Evolutionary conservation across 2,113 vertebrate genomes (phyloP).

Genomic region (Pterocles gutturalis): DNA sequence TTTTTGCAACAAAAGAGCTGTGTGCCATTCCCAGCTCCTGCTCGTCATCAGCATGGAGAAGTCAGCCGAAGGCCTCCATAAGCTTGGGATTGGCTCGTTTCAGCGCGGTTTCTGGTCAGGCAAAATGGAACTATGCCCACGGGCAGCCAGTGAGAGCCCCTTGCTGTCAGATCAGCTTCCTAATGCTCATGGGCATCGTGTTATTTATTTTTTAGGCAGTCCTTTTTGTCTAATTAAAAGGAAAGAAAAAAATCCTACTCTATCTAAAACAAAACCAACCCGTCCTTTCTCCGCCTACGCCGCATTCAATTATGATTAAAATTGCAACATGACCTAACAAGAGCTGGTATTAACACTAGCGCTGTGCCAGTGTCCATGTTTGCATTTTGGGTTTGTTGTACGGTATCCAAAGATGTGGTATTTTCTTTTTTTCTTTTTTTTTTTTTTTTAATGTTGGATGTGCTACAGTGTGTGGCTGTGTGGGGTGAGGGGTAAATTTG

Average conservation of each 20-base stretch:
- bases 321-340: conserved; percentile 71
- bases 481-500: conserved; percentile 69
- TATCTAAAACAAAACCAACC: conserved; percentile 63
- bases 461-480: conserved; percentile 44
- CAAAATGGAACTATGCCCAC: not conserved
- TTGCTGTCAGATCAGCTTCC: not conserved
- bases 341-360: conserved; percentile 25
- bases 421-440: not conserved
- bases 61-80: not conserved
- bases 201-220: conserved; percentile 32
- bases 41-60: not conserved
- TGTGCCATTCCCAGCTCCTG: not conserved
- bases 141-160: not conserved
- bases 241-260: not conserved
- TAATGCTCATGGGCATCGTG: not conserved
- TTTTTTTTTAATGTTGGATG: not conserved
- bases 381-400: conserved; percentile 63
- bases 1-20: not conserved
- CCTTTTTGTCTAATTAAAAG: conserved; percentile 39
- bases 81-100: not conserved
- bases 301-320: conserved; percentile 67
- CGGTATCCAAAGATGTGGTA: conserved; percentile 33
- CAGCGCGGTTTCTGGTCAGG: not conserved
- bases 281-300: conserved; percentile 51
- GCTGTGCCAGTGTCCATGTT: conserved; percentile 61